Evolutionary conservation across 2,113 vertebrate species (phyloP).

Genomic region (Phalacrocorax aristotelis): DNA sequence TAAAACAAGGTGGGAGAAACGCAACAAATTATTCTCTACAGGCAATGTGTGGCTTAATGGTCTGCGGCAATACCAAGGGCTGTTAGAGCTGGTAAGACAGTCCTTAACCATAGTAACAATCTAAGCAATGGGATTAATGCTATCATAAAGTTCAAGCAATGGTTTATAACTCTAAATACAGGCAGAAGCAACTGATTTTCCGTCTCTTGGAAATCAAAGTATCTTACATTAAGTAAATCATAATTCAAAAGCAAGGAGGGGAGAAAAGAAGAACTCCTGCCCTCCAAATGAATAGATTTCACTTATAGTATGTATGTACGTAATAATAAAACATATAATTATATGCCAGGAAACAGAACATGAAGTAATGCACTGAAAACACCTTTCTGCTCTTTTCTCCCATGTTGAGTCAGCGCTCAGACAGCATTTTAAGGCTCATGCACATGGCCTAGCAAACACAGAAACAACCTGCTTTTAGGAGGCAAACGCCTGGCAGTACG

Average conservation of each 20-base stretch:
- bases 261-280: background rate
- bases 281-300: background rate
- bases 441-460: background rate
- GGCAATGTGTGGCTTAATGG: conserved; percentile 68
- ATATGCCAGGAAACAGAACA: background rate
- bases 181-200: conserved; percentile 65
- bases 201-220: conserved; percentile 48
- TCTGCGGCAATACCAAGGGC: conserved; percentile 49
- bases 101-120: conserved; percentile 57
- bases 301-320: background rate
- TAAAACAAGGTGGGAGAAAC: conserved; percentile 29
- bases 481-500: background rate
- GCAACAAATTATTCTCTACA: conserved; percentile 59
- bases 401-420: background rate
- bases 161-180: conserved; percentile 59
- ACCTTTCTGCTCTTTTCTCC: background rate
- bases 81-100: conserved; percentile 50
- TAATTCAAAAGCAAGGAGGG: background rate
- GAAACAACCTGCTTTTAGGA: background rate
- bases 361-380: background rate
- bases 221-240: conserved; percentile 46
- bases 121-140: conserved; percentile 49
- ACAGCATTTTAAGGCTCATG: background rate
- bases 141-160: conserved; percentile 59
- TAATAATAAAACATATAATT: background rate